Evolutionary conservation across 2,797 vertebrate species (phyloP), one percentile per base, ranked within the genome.

Genomic region (Eospalax fontanierii): DNA sequence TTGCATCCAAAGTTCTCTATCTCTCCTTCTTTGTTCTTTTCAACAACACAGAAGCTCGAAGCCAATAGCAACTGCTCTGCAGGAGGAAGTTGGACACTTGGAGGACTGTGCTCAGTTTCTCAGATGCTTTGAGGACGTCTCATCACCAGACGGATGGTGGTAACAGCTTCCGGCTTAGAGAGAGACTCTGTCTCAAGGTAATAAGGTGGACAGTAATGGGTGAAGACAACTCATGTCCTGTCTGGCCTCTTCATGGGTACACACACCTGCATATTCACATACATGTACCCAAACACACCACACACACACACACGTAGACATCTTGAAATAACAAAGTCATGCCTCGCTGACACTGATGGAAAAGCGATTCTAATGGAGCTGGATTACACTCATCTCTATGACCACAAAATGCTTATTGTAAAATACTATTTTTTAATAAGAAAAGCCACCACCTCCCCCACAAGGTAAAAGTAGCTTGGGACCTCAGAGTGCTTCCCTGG

Each of bases 21-120:
- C 71, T 75, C 59, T 50, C 84, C 50, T 6, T 80, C 84, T 96
- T 94, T 85, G 38, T 91, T 91, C 90, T 96, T 94, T 92, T 79
- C 81, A 74, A 95, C 91, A 96, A 80, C 93, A 76, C 82, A 65
- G 89, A 93, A n/a, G 59, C 66, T 3, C 0, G 12, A 33, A 90
- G 54, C 87, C 26, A 21, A 59, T 2, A 88, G 85, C 73, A 30
- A 85, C 87, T 11, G 50, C 94, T 50, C 74, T 6, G 26, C 59
- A 66, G 33, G 63, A 70, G 5, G 35, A 76, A 70, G 61, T 33
- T 18, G 28, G 40, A 26, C 66, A 61, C 86, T 74, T 18, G 1
- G 28, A 80, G 28, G 38, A 43, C 0, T 4, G 28, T 7, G 28
- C 54, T 38, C 30, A 0, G 65, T 24, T 10, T 75, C 89, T 80